A percentile compares a stretch with the other conserved stretches of the same genome.
These are phyloP conservation scores for Anniella stebbinsi DNA, from an alignment of 2,797 vertebrate genomes.

Conservation along the genomic window DNA sequence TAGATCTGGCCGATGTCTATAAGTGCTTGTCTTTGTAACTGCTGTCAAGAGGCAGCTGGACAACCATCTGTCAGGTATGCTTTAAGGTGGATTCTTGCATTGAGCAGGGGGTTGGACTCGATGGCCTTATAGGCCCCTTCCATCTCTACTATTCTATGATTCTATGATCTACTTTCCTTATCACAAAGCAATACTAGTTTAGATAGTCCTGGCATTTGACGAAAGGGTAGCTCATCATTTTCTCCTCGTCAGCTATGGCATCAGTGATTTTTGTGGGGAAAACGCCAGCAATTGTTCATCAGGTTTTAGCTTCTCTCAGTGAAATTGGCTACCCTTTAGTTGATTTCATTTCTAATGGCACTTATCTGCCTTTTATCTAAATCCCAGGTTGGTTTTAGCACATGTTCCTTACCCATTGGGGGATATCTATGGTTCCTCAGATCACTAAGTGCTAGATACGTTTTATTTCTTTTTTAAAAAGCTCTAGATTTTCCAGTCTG, in stretches of 20 bases:
- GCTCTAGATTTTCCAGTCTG: background rate
- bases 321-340: background rate
- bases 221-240: background rate
- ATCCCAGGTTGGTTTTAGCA: background rate
- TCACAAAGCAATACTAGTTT: background rate
- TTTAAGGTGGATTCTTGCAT: no score
- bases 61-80: no score
- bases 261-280: background rate
- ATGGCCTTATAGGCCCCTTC: no score
- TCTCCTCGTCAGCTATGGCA: background rate
- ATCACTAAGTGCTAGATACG: background rate
- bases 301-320: background rate
- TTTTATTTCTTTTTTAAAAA: background rate
- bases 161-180: background rate
- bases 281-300: background rate
- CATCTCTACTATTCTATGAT: no score
- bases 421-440: background rate
- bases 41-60: no score
- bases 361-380: background rate
- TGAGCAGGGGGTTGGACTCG: no score
- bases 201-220: no score
- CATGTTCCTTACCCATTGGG: background rate
- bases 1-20: no score
- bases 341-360: background rate
- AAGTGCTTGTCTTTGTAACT: background rate